Evolutionary conservation across 2,797 vertebrate species (phyloP), one percentile per base, ranked within the genome.

Genomic region (Hippopotamyrus pictus): DNA sequence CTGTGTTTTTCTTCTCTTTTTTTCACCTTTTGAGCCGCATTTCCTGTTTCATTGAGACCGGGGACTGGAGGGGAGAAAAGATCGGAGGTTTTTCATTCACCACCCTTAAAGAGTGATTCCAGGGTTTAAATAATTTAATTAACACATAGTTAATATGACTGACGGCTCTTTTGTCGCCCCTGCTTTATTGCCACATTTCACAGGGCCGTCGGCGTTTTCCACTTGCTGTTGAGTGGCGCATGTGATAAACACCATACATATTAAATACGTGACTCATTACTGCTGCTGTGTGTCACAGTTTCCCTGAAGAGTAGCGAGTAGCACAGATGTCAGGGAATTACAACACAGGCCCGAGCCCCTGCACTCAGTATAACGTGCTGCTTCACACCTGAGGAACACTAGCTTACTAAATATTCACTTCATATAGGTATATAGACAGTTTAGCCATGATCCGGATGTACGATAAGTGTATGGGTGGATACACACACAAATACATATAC

Each of bases 11-110:
- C 22, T 62, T 62, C 22, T 25, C 11, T 62, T 25, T 65, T 65
- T 65, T 65, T 12, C 25, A 89, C 92, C 91, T 79, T 29, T 54
- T 89, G 87, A 93, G 89, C 90, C 5, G 76, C 1, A 87, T 91
- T 94, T 95, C 95, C 93, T 95, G 92, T 93, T 90, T 92, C 92
- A 92, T 94, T 92, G 90, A 91, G 92, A 92, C 91, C 90, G 89
- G 25, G 90, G 79, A 92, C 83, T 91, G 90, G 51, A 91, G 88
- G 92, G 62, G 88, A 91, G 91, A 91, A 91, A 89, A 89, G 88
- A 92, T 88, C 90, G 76, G 86, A 51, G 48, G 79, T 37, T 17
- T 41, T 85, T 50, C 79, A 37, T 86, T 37, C 25, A 14, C 12
- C 8, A 54, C 84, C 14, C 84, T 33, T 54, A 33, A 86, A 54